Evolutionary conservation across 2,113 vertebrate species (phyloP).

Genomic region (Daubentonia madagascariensis): DNA sequence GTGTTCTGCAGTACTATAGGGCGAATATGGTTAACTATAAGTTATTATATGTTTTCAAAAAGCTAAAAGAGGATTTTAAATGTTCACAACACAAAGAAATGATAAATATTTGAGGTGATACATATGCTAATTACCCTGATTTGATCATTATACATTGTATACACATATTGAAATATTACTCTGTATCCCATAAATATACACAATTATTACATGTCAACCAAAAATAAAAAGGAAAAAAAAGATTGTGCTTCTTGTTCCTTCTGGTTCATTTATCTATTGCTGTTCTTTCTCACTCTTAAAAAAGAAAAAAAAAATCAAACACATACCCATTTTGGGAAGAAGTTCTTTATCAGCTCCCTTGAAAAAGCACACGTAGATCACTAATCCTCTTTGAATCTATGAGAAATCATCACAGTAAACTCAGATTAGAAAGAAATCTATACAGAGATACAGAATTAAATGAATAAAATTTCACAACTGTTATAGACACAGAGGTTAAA

Average conservation of each 20-base stretch:
- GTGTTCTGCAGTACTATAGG: neutral
- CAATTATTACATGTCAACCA: neutral
- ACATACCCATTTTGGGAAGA: conserved; percentile 93
- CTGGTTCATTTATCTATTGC: neutral
- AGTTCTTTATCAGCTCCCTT: conserved; percentile 92
- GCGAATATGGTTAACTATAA: neutral
- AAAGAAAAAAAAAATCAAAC: conserved; percentile 37
- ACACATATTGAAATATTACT: neutral
- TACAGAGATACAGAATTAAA: neutral
- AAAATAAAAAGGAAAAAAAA: neutral
- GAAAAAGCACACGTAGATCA: conserved; percentile 97
- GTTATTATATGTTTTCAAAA: neutral
- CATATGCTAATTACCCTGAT: neutral
- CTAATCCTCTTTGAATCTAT: conserved; percentile 92
- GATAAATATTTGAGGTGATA: neutral
- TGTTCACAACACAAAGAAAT: neutral
- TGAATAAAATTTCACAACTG: neutral
- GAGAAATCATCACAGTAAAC: conserved; percentile 59
- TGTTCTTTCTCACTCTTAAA: conserved; percentile 19
- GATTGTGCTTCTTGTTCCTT: neutral
- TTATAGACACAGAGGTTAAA: conserved; percentile 24
- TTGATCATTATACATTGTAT: neutral
- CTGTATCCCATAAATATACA: neutral
- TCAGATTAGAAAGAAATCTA: conserved; percentile 38
- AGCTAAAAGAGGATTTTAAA: neutral